Evolutionary conservation across 2,888 invertebrate genomes (phyloP).

Genomic region (Neocrepidodera transversa): DNA sequence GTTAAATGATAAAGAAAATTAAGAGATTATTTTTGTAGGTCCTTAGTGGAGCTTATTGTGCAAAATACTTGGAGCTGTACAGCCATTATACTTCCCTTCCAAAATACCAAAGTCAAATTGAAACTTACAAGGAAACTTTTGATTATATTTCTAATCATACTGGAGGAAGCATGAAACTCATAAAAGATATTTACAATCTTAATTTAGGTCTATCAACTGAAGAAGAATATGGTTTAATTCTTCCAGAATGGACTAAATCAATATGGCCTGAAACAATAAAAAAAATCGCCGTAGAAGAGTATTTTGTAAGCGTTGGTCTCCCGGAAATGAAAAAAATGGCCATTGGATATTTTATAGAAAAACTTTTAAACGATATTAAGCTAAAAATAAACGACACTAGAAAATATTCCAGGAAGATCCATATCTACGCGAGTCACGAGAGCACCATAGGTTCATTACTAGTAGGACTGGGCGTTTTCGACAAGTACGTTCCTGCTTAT

Average conservation of each 20-base stretch:
- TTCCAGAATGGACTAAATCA: conserved; percentile 58
- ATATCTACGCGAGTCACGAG: conserved; percentile 63
- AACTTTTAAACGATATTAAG: conserved; percentile 40
- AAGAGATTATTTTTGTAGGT: conserved; percentile 20
- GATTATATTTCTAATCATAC: conserved; percentile 61
- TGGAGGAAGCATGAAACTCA: conserved; percentile 62
- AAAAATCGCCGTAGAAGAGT: conserved; percentile 47
- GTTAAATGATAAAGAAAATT: conserved; percentile 20
- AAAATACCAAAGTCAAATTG: conserved; percentile 58
- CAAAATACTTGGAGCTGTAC: conserved; percentile 41
- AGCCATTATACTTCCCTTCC: conserved; percentile 25
- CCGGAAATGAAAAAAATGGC: conserved; percentile 45
- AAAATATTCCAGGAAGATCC: conserved; percentile 41
- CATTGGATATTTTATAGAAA: conserved; percentile 42
- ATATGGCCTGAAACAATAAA: conserved; percentile 54
- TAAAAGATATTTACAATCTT: conserved; percentile 67
- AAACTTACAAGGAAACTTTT: conserved; percentile 60
- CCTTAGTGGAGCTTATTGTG: conserved; percentile 39
- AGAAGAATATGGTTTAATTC: conserved; percentile 58
- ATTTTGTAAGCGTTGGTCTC: conserved; percentile 47
- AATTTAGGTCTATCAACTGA: conserved; percentile 69
- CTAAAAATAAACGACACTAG: conserved; percentile 32
- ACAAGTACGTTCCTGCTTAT: conserved; percentile 51
- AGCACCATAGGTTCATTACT: conserved; percentile 62
- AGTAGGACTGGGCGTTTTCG: conserved; percentile 59